A percentile compares a stretch with the other conserved stretches of the same genome.
Evolutionary conservation across 2,888 invertebrate species (phyloP).

Genomic region (Euzetes globulus): DNA sequence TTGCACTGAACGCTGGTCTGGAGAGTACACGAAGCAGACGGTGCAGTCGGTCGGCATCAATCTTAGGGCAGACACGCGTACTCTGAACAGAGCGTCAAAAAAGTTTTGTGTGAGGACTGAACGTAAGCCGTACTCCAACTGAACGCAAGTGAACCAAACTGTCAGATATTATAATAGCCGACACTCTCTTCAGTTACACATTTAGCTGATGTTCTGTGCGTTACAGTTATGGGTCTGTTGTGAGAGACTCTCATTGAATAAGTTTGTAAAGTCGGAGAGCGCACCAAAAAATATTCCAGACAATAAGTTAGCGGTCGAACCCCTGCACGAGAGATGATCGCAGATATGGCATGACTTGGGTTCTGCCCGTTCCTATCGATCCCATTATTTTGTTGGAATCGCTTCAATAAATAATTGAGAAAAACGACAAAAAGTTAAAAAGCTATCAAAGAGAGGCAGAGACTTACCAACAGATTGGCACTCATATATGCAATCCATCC

Average conservation of each 20-base stretch:
- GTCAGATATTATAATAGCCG: slow-evolving; percentile 10
- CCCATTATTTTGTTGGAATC: slow-evolving; percentile 1
- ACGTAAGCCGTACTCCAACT: neutral
- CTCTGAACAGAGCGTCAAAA: neutral
- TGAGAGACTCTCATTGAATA: neutral
- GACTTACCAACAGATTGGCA: neutral
- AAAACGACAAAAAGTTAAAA: neutral
- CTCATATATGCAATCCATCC: neutral
- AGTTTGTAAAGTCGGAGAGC: neutral
- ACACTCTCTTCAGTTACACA: slow-evolving; percentile 2
- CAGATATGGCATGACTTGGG: neutral
- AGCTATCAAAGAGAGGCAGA: neutral
- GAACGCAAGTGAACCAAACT: neutral
- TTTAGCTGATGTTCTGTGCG: neutral
- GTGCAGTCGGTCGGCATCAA: slow-evolving; percentile 9
- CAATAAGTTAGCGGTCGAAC: neutral
- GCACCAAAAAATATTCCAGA: neutral
- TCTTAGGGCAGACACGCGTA: slow-evolving; percentile 24
- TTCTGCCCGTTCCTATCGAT: neutral
- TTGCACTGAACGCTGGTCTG: neutral
- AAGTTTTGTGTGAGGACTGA: neutral
- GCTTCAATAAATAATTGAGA: slow-evolving; percentile 18
- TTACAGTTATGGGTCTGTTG: neutral
- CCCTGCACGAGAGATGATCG: neutral
- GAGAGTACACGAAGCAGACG: neutral